Evolutionary conservation across 2,113 vertebrate genomes (phyloP), one percentile per base, ranked within the genome.

Genomic region (Lathamus discolor): DNA sequence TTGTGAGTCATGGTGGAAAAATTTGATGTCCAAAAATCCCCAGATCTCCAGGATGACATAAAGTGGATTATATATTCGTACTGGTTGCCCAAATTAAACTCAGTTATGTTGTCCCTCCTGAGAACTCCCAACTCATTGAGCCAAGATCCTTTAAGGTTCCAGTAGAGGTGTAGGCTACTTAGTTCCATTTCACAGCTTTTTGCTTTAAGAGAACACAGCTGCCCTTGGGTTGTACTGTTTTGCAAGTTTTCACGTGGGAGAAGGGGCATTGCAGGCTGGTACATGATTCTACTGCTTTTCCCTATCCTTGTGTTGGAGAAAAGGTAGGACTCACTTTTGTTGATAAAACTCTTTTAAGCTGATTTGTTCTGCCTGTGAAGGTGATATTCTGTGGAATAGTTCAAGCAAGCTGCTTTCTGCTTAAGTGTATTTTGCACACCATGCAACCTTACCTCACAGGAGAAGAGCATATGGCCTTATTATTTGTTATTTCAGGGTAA

Each of bases 401-500:
- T 70, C 61, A 46, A 69, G 63, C 44, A 73, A 61, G 27, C 10
- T 37, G 83, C 54, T 75, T 55, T 70, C 67, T 79, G 61, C 69
- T 77, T 11, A n/a, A 39, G 35, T 27, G 41, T 79, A 2, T 82
- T 88, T 80, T 88, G 69, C 67, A 44, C 82, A 59, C 62, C 48
- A 19, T 25, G 61, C 39, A 73, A 29, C 55, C 69, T 92, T 84
- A 76, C 88, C 90, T 94, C 77, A 24, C 62, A 35, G 57, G 75
- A 64, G 66, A 66, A 46, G 27, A 87, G 79, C 91, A 87, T 87
- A 91, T 93, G 89, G 87, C 70, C 69, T 62, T 85, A 51, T 73
- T 52, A 25, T 82, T 90, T 91, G 87, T 91, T 91, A 55, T 95
- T 92, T 91, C 88, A 82, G 88, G 62, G 77, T 72, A 89, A 90